phyloP scores from a whole-genome alignment of 2,797 vertebrate genomes.

The Apogon talboti region DNA sequence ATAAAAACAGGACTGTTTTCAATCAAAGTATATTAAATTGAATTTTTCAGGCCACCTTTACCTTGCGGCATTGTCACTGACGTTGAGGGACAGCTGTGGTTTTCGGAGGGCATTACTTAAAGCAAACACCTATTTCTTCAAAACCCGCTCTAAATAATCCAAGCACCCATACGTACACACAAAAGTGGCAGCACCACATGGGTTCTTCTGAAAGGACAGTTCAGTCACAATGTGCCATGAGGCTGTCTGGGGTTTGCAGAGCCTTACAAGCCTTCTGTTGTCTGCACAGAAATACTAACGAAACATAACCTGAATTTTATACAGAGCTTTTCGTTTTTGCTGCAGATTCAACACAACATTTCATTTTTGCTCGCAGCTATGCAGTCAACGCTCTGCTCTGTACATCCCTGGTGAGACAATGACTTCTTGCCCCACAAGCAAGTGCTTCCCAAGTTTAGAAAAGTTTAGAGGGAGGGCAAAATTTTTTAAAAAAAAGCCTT shows the following conservation, averaged over 20 bases:
- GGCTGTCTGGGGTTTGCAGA: constrained; percentile 27
- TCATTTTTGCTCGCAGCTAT: constrained; percentile 19
- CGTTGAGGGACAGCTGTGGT: constrained; percentile 41
- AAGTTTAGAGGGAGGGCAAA: constrained; percentile 10
- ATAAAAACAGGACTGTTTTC: constrained; percentile 32
- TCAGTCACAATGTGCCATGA: constrained; percentile 14
- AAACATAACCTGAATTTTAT: constrained; percentile 19
- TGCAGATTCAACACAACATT: constrained; percentile 14
- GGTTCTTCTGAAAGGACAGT: constrained; percentile 26
- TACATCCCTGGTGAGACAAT: constrained; percentile 3
- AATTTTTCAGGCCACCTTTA: constrained; percentile 28
- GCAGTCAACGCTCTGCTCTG: constrained; percentile 14
- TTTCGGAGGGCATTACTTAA: constrained; percentile 35
- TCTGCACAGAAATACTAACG: constrained; percentile 32
- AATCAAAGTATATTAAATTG: constrained; percentile 26
- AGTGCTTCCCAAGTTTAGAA: constrained; percentile 17
- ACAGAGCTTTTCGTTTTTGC: constrained; percentile 1
- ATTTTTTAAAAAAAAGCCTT: constrained; percentile 25
- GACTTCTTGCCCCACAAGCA: constrained; percentile 27
- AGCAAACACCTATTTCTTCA: constrained; percentile 34
- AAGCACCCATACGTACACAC: constrained; percentile 12
- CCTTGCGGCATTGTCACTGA: constrained; percentile 36
- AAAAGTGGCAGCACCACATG: constrained; percentile 37
- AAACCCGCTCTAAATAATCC: constrained; percentile 29
- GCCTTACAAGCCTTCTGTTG: constrained; percentile 16